A percentile compares a stretch with the other conserved stretches of the same genome.
phyloP scores from a whole-genome alignment of 2,888 invertebrate species.

The Rugalucina vietnamica region DNA sequence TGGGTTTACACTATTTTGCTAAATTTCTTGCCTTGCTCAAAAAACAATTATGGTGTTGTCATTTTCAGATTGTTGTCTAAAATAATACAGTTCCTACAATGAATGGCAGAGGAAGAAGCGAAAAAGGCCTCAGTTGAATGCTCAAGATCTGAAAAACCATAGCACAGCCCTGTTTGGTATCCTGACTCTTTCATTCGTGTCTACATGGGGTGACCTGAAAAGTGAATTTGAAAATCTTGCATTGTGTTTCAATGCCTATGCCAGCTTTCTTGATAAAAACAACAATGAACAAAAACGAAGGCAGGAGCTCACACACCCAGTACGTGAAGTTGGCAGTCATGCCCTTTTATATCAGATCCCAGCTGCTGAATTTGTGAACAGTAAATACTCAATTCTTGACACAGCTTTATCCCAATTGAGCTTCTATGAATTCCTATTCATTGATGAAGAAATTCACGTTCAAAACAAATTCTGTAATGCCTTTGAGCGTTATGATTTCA shows the following conservation, averaged over 20 bases:
- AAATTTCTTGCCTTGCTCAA: neutral
- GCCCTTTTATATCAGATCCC: neutral
- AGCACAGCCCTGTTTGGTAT: constrained; percentile 16
- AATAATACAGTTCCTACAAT: constrained; percentile 35
- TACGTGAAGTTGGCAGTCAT: neutral
- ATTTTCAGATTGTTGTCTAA: neutral
- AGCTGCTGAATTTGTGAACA: neutral
- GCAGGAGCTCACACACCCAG: constrained; percentile 17
- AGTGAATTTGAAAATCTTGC: constrained; percentile 26
- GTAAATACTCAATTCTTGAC: constrained; percentile 18
- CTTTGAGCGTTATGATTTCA: constrained; percentile 13
- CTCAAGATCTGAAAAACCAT: constrained; percentile 19
- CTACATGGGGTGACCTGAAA: constrained; percentile 25
- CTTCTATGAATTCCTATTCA: constrained; percentile 1
- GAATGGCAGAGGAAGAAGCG: constrained; percentile 35
- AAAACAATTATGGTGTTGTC: neutral
- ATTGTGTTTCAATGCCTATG: constrained; percentile 16
- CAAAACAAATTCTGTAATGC: neutral
- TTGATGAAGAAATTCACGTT: constrained; percentile 28
- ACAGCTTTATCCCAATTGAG: neutral
- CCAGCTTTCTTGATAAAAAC: neutral
- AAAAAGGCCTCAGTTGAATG: constrained; percentile 13
- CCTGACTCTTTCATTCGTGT: neutral
- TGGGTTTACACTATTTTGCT: neutral
- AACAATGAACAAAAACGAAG: constrained; percentile 25